A percentile compares a stretch with the other conserved stretches of the same genome.
Evolutionary conservation across 2,888 invertebrate genomes (phyloP).

Genomic region (Tiliacea aurago): DNA sequence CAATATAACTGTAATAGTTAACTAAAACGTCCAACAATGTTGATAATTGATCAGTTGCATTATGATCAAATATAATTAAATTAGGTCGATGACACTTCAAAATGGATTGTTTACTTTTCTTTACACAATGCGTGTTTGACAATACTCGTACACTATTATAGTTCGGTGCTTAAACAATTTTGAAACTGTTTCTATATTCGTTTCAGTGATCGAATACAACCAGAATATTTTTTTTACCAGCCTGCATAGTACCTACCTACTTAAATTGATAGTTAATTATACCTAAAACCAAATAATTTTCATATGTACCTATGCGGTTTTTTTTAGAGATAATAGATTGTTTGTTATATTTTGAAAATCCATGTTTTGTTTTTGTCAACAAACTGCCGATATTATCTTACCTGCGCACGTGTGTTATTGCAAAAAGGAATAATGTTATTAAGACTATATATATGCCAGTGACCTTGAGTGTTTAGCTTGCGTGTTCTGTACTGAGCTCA

Average conservation of each 20-base stretch:
- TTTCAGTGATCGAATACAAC: no score
- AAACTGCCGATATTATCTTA: neutral
- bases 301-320: no score
- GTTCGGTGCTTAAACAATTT: no score
- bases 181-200: no score
- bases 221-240: no score
- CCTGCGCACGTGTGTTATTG: neutral
- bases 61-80: constrained; percentile 29
- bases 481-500: no score
- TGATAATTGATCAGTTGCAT: constrained; percentile 5
- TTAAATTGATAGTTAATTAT: no score
- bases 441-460: no score
- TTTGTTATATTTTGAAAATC: neutral
- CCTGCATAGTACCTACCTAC: no score
- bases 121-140: constrained; percentile 14
- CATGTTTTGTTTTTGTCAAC: neutral
- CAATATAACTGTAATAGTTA: neutral
- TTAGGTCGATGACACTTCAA: constrained; percentile 25
- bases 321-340: no score
- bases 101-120: constrained; percentile 9
- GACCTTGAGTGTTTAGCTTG: no score
- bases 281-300: no score
- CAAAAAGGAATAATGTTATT: neutral
- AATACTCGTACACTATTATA: neutral
- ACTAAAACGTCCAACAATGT: neutral